These are phyloP conservation scores for Ophion obscuratus DNA, from an alignment of 2,888 invertebrate species.

Conservation along the genomic window DNA sequence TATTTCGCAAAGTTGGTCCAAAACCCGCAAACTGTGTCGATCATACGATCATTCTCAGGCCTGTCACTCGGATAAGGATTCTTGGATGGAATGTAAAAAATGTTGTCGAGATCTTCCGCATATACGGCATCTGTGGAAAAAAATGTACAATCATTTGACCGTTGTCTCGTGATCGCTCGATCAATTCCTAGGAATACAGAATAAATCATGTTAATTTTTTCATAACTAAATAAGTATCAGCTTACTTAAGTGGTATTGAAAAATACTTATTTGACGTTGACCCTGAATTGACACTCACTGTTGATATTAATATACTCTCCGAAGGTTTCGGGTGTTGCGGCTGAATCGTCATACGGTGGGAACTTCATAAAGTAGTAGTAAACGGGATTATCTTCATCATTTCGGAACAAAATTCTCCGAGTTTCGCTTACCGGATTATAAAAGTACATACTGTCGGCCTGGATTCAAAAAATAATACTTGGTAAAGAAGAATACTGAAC, in stretches of 20 bases:
- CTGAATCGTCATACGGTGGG: constrained; percentile 51
- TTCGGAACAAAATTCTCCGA: constrained; percentile 14
- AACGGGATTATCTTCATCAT: constrained; percentile 38
- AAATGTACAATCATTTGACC: neutral
- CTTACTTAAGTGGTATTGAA: no score
- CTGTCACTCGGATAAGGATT: neutral
- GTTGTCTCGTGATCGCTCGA: no score
- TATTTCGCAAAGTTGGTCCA: constrained; percentile 49
- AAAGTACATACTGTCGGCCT: constrained; percentile 28
- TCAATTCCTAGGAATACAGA: no score
- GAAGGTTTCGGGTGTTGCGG: constrained; percentile 52
- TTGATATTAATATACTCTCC: neutral
- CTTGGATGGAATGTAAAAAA: constrained; percentile 40
- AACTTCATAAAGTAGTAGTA: constrained; percentile 67
- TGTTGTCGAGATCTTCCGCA: constrained; percentile 40
- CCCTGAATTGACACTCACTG: no score
- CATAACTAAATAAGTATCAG: no score
- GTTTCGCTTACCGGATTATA: constrained; percentile 25
- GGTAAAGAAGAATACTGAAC: constrained; percentile 25
- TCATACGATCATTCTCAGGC: constrained; percentile 26
- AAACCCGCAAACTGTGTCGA: constrained; percentile 35
- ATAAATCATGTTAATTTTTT: no score
- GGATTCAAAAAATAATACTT: constrained; percentile 54
- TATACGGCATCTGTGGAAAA: constrained; percentile 18
- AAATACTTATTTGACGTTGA: no score